Percentiles rank a stretch among this genome's conserved stretches.
Evolutionary conservation across 2,797 vertebrate species (phyloP).

Genomic region (Urosaurus nigricauda): DNA sequence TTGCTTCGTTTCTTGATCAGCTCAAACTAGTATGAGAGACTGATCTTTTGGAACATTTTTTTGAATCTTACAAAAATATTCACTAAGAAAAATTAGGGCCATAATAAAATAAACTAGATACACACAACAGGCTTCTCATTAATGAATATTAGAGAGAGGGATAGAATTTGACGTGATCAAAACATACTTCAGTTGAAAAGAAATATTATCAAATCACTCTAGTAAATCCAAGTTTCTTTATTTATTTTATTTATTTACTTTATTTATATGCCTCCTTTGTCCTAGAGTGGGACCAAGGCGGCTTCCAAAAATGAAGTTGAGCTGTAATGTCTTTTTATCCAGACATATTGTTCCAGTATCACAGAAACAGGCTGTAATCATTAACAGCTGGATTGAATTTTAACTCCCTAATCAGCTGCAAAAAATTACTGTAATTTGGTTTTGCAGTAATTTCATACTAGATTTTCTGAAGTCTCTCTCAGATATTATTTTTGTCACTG

Average conservation of each 20-base stretch:
- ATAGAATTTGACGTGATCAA: not conserved
- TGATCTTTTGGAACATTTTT: not conserved
- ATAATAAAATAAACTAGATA: not conserved
- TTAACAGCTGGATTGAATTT: not conserved
- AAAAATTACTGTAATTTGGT: not conserved
- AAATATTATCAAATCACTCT: not conserved
- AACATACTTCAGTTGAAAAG: not conserved
- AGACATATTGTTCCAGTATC: not conserved
- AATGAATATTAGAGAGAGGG: not conserved
- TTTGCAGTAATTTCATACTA: not conserved
- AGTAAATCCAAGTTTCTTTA: not conserved
- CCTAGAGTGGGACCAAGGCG: no score
- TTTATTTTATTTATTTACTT: no score
- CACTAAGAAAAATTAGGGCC: not conserved
- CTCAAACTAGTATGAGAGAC: conserved; percentile 54
- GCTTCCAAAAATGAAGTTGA: not conserved
- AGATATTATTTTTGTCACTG: conserved; percentile 56
- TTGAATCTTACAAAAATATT: not conserved
- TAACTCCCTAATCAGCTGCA: not conserved
- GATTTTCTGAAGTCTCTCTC: conserved; percentile 7
- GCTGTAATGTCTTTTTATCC: not conserved
- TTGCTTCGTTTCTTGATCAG: conserved; percentile 61
- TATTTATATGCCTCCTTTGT: no score
- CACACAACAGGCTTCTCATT: not conserved
- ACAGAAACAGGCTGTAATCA: not conserved